Conservation (phyloP, 2,888 invertebrate species). For the Lymantria dispar region DNA sequence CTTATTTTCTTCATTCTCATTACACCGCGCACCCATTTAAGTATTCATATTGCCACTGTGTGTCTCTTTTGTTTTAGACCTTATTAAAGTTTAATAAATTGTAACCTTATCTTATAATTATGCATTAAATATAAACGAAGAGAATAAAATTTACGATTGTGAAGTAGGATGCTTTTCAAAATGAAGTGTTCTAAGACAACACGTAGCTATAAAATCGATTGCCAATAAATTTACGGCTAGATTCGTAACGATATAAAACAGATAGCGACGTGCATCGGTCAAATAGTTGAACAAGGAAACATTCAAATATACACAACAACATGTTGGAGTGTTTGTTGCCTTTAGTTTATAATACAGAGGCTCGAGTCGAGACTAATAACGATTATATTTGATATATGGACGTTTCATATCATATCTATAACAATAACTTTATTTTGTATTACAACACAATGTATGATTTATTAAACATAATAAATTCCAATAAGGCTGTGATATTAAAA, state of each 20-base stretch:
- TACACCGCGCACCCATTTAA: no score
- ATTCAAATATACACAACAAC: neutral
- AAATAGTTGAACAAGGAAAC: conserved; percentile 13
- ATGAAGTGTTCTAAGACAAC: conserved; percentile 29
- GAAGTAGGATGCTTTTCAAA: conserved; percentile 16
- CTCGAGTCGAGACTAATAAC: conserved; percentile 3
- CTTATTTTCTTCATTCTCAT: no score
- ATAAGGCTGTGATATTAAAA: no score
- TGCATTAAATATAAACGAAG: neutral
- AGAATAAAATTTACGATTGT: conserved; percentile 18
- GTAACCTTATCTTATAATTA: no score
- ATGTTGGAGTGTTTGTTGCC: conserved; percentile 2
- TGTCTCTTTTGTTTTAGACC: no score
- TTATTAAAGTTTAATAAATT: no score
- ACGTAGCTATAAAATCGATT: conserved; percentile 37
- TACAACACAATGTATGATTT: neutral
- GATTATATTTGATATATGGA: conserved; percentile 12
- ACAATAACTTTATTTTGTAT: neutral
- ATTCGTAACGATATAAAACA: conserved; percentile 27
- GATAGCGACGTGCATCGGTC: conserved; percentile 12
- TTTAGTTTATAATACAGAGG: neutral
- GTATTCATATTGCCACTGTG: no score
- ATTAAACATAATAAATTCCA: no score
- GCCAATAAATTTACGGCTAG: conserved; percentile 37
- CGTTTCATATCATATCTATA: neutral